Percentiles rank a stretch among this genome's conserved stretches.
Conservation (phyloP, 2,888 invertebrate species). For the Alcis repandata region DNA sequence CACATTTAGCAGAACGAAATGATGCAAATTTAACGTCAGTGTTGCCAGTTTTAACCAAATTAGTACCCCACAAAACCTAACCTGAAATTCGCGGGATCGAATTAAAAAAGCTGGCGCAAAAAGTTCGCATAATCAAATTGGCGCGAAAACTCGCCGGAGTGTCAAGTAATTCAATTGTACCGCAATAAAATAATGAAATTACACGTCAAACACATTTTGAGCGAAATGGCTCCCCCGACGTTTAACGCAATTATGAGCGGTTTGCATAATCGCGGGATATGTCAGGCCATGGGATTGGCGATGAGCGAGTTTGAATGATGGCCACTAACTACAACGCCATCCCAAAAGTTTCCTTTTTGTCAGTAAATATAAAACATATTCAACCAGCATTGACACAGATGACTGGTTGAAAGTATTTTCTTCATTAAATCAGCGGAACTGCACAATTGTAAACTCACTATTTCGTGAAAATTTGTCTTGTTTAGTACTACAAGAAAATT, state of each 20-base stretch:
- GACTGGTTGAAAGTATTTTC: too few relatives aligned
- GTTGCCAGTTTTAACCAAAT: constrained; percentile 27
- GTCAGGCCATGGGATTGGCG: constrained; percentile 44
- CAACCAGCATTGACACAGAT: too few relatives aligned
- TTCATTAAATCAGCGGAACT: too few relatives aligned
- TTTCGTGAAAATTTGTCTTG: too few relatives aligned
- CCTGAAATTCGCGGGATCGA: constrained; percentile 36
- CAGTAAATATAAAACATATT: too few relatives aligned
- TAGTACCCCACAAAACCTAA: constrained; percentile 31
- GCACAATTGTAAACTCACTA: too few relatives aligned
- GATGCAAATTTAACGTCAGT: constrained; percentile 17
- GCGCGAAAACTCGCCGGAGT: constrained; percentile 61
- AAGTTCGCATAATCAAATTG: constrained; percentile 58
- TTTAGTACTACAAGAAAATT: too few relatives aligned
- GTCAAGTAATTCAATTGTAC: constrained; percentile 72
- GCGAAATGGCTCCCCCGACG: constrained; percentile 63
- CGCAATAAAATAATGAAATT: constrained; percentile 81
- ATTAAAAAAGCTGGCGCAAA: constrained; percentile 46
- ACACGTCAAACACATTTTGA: constrained; percentile 79
- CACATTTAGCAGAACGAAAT: background rate
- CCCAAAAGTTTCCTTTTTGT: too few relatives aligned
- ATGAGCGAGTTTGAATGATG: constrained; percentile 20
- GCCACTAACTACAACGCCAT: too few relatives aligned
- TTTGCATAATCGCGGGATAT: constrained; percentile 77
- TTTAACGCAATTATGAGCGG: constrained; percentile 73